Evolutionary conservation across 1,140 invertebrate species (phyloP).

Genomic region (Nixonia krombeini): DNA sequence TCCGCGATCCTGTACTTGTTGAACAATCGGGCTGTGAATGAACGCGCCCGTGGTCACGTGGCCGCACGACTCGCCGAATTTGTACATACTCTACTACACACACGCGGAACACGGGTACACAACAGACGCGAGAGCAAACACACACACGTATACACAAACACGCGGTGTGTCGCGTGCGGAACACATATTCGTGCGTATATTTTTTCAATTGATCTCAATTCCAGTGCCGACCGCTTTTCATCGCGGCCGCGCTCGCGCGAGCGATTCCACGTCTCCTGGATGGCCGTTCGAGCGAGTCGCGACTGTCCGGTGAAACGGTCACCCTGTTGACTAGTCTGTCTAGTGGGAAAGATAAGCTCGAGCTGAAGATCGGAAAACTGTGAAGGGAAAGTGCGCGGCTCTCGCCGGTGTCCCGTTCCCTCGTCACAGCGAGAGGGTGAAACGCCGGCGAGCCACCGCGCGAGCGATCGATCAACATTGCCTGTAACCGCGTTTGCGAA

Average conservation of each 20-base stretch:
- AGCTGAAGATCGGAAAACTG: constrained; percentile 26
- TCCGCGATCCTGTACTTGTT: background rate
- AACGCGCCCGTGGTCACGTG: constrained; percentile 28
- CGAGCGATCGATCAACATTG: too few species aligned
- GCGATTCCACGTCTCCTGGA: background rate
- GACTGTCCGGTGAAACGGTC: constrained; percentile 33
- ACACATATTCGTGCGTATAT: constrained; percentile 51
- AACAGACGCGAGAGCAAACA: constrained; percentile 43
- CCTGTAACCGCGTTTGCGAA: too few species aligned
- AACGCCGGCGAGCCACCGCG: too few species aligned
- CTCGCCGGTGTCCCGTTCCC: too few species aligned
- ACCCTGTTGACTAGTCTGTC: constrained; percentile 40
- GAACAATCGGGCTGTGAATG: constrained; percentile 36
- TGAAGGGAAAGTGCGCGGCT: too few species aligned
- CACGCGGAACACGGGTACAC: constrained; percentile 13
- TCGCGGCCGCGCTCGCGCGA: constrained; percentile 20
- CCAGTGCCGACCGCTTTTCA: constrained; percentile 47
- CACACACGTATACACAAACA: constrained; percentile 43
- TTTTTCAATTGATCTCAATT: constrained; percentile 54
- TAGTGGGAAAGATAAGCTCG: constrained; percentile 29
- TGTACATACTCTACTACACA: constrained; percentile 36
- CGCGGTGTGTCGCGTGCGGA: too few species aligned
- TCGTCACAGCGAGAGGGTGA: too few species aligned
- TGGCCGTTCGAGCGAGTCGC: constrained; percentile 22
- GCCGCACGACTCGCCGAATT: constrained; percentile 22